Conservation (phyloP, 2,888 invertebrate genomes). For the Cheilosia soror region DNA sequence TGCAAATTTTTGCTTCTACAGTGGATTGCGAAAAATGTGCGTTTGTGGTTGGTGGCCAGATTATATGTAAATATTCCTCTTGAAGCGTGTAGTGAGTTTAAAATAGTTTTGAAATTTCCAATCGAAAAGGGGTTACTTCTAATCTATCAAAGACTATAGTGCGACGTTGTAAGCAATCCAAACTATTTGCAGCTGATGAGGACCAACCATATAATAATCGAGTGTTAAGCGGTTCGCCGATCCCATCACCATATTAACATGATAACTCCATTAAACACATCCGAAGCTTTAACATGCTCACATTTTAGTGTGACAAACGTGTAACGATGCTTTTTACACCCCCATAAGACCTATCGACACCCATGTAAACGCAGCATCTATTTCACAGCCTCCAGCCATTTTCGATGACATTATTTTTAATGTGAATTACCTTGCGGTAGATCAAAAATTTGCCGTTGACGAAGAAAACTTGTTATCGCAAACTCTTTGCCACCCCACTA, state of each 20-base stretch:
- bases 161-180: background rate
- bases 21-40: background rate
- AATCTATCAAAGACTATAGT: background rate
- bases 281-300: background rate
- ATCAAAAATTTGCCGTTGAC: slow-evolving; percentile 51
- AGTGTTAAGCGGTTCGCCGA: slow-evolving; percentile 19
- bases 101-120: background rate
- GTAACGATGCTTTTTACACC: slow-evolving; percentile 4
- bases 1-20: slow-evolving; percentile 29
- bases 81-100: background rate
- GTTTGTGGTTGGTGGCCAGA: background rate
- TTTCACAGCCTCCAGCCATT: slow-evolving; percentile 41
- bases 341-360: slow-evolving; percentile 13
- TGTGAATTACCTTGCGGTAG: slow-evolving; percentile 65
- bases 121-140: background rate
- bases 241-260: slow-evolving; percentile 56
- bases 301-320: slow-evolving; percentile 4
- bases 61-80: background rate
- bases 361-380: slow-evolving; percentile 32
- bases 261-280: slow-evolving; percentile 65
- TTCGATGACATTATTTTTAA: slow-evolving; percentile 69
- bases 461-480: slow-evolving; percentile 61
- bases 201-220: slow-evolving; percentile 15
- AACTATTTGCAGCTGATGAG: background rate
- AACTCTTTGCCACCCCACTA: background rate